A percentile compares a stretch with the other conserved stretches of the same genome.
Evolutionary conservation across 2,888 invertebrate genomes (phyloP).

Genomic region (Nomada ruficornis): DNA sequence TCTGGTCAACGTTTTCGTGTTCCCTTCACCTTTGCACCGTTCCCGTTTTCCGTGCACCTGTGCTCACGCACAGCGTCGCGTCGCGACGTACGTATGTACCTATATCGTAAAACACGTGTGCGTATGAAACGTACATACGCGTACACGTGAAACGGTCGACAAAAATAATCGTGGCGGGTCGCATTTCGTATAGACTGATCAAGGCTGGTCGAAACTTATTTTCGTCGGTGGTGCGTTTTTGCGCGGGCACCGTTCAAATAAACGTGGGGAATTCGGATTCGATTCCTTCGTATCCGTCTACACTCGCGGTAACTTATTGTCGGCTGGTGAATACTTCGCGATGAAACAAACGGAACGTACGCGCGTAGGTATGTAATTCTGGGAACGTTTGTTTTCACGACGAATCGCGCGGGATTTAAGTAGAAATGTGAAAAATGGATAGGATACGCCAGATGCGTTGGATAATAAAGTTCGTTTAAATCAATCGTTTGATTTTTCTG

Average conservation of each 20-base stretch:
- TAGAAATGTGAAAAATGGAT: no score
- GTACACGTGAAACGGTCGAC: slow-evolving; percentile 52
- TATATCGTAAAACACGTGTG: slow-evolving; percentile 24
- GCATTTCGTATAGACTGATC: slow-evolving; percentile 22
- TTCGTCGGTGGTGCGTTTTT: slow-evolving; percentile 23
- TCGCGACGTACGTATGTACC: slow-evolving; percentile 10
- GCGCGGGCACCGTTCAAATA: slow-evolving; percentile 5
- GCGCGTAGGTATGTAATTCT: no score
- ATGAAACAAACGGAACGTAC: no score
- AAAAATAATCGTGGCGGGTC: slow-evolving; percentile 53
- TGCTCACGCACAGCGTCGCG: slow-evolving; percentile 28
- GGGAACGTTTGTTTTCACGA: slow-evolving; percentile 16
- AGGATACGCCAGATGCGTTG: no score
- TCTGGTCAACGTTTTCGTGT: background rate
- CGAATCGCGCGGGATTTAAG: no score
- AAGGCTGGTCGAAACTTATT: slow-evolving; percentile 32
- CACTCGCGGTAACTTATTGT: background rate
- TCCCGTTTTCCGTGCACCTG: slow-evolving; percentile 63
- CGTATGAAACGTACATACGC: background rate
- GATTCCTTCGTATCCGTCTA: background rate
- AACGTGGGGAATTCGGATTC: background rate
- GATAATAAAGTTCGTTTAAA: no score
- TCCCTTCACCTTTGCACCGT: slow-evolving; percentile 5
- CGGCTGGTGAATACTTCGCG: no score
- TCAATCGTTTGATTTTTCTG: no score